Percentiles rank a stretch among this genome's conserved stretches.
Conservation (phyloP, 2,888 invertebrate genomes). For the Anoncus sp. region DNA sequence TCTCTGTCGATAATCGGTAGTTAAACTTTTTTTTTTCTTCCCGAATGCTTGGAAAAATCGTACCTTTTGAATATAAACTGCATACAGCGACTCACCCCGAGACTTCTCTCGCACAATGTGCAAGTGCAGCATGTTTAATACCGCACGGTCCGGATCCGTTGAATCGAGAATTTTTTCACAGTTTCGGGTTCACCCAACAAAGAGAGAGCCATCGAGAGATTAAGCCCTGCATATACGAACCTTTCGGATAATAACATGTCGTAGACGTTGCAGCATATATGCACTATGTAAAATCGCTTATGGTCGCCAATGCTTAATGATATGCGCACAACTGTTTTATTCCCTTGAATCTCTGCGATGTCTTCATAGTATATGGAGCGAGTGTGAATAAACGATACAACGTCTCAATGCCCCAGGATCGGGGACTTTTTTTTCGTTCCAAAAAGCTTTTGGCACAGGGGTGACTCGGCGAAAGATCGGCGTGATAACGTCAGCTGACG, state of each 20-base stretch:
- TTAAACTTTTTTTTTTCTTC: slow-evolving; percentile 21
- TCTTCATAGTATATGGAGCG: background rate
- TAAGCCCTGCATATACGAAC: too few relatives aligned
- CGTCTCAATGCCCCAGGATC: slow-evolving; percentile 19
- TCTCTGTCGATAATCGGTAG: slow-evolving; percentile 11
- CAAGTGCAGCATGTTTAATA: slow-evolving; percentile 3
- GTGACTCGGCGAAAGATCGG: slow-evolving; percentile 69
- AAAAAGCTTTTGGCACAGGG: background rate
- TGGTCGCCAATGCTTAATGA: background rate
- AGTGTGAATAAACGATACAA: background rate
- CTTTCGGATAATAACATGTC: too few relatives aligned
- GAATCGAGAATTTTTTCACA: slow-evolving; percentile 33
- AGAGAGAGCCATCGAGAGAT: background rate
- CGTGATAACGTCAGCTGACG: slow-evolving; percentile 74
- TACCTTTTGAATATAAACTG: slow-evolving; percentile 16
- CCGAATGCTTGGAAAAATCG: slow-evolving; percentile 48
- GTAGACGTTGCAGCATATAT: too few relatives aligned
- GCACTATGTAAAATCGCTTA: background rate
- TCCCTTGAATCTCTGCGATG: background rate
- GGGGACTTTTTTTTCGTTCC: slow-evolving; percentile 3
- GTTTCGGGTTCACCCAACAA: slow-evolving; percentile 50
- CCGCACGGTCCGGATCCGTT: slow-evolving; percentile 4
- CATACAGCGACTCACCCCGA: too few relatives aligned
- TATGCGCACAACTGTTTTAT: background rate
- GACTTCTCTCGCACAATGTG: slow-evolving; percentile 12